Conservation (phyloP, 2,888 invertebrate species). For the Timandra comae region DNA sequence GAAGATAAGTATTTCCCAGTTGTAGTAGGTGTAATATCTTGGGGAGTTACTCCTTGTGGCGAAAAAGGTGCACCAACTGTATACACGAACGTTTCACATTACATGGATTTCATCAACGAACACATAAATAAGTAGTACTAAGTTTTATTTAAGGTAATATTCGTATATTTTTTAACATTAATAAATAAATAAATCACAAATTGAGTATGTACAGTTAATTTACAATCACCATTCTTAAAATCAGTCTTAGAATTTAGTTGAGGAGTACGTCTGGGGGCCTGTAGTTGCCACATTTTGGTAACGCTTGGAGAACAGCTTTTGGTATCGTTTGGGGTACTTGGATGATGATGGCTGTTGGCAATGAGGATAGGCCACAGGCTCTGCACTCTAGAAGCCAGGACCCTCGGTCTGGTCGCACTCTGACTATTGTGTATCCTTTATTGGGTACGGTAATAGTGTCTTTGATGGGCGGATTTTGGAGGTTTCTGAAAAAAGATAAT, state of each 20-base stretch:
- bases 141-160: slow-evolving; percentile 9
- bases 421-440: slow-evolving; percentile 76
- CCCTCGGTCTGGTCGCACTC: slow-evolving; percentile 74
- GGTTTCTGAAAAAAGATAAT: slow-evolving; percentile 66
- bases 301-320: slow-evolving; percentile 50
- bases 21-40: slow-evolving; percentile 74
- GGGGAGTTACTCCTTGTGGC: slow-evolving; percentile 74
- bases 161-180: slow-evolving; percentile 11
- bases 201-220: slow-evolving; percentile 7
- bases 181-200: slow-evolving; percentile 4
- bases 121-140: slow-evolving; percentile 26
- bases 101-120: slow-evolving; percentile 61
- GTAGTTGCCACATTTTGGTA: slow-evolving; percentile 71
- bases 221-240: slow-evolving; percentile 11
- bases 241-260: slow-evolving; percentile 39
- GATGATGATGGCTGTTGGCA: slow-evolving; percentile 67
- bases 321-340: slow-evolving; percentile 62
- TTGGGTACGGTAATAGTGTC: slow-evolving; percentile 81
- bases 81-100: slow-evolving; percentile 68
- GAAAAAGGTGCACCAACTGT: slow-evolving; percentile 69
- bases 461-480: slow-evolving; percentile 71
- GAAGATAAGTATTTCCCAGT: slow-evolving; percentile 31
- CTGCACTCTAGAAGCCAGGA: slow-evolving; percentile 67
- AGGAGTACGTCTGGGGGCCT: slow-evolving; percentile 65
- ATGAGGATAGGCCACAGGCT: slow-evolving; percentile 52